Conservation (phyloP, 2,113 vertebrate species). For the Heptranchias perlo region DNA sequence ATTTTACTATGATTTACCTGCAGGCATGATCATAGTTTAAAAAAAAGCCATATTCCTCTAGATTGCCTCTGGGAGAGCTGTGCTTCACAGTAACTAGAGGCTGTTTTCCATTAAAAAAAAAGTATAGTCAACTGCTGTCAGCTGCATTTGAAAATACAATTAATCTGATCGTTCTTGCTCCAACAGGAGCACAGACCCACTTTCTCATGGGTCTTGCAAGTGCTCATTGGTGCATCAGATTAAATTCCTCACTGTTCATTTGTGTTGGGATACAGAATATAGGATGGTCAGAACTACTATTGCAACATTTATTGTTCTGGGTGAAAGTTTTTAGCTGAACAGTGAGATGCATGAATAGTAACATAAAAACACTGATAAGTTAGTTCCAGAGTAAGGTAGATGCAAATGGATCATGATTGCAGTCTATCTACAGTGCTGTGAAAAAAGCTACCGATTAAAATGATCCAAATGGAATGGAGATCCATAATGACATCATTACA, state of each 20-base stretch:
- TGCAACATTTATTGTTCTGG: not conserved
- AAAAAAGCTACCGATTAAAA: not conserved
- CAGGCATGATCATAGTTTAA: not conserved
- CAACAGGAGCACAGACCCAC: not conserved
- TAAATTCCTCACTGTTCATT: not conserved
- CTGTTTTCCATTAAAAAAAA: too few species aligned
- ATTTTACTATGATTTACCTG: not conserved
- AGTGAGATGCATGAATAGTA: not conserved
- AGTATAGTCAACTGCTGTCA: too few species aligned
- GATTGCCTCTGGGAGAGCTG: too few species aligned
- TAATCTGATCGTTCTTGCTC: not conserved
- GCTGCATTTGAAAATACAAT: not conserved
- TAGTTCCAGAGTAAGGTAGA: too few species aligned
- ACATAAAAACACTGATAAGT: not conserved
- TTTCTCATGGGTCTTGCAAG: not conserved
- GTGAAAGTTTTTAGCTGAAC: not conserved
- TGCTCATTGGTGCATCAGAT: not conserved
- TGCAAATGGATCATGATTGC: too few species aligned
- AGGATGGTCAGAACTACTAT: not conserved
- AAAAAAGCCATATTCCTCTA: not conserved
- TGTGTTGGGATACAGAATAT: not conserved
- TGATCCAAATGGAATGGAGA: too few species aligned
- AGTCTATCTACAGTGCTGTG: too few species aligned
- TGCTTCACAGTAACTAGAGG: too few species aligned
- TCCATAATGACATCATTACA: not conserved